phyloP scores from a whole-genome alignment of 2,113 vertebrate genomes.

The Etheostoma cragini region DNA sequence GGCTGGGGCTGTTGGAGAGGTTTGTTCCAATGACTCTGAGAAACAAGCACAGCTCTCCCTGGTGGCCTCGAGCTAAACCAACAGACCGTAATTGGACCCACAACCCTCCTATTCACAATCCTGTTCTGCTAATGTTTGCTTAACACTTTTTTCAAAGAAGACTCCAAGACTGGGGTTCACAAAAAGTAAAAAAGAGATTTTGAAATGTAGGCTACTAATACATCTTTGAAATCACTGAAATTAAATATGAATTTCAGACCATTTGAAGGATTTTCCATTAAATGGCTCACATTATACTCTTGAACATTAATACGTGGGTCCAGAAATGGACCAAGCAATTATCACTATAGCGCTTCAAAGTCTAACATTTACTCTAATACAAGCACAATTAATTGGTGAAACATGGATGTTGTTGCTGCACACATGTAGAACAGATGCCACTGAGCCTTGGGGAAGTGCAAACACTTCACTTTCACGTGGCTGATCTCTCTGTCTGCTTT shows the following conservation, averaged over 20 bases:
- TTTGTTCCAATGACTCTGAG: slow-evolving; percentile 50
- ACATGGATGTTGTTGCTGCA: slow-evolving; percentile 71
- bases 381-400: slow-evolving; percentile 78
- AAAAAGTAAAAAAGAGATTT: background rate
- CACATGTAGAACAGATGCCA: slow-evolving; percentile 81
- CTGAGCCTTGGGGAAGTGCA: slow-evolving; percentile 77
- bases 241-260: background rate
- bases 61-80: slow-evolving; percentile 71
- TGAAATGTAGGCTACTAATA: background rate
- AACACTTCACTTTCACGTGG: slow-evolving; percentile 73
- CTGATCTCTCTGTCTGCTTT: slow-evolving; percentile 73
- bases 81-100: slow-evolving; percentile 65
- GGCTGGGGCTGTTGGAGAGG: slow-evolving; percentile 23
- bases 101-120: slow-evolving; percentile 66
- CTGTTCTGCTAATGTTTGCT: slow-evolving; percentile 57
- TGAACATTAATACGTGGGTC: background rate
- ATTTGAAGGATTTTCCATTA: slow-evolving; percentile 4
- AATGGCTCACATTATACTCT: slow-evolving; percentile 1
- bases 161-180: background rate
- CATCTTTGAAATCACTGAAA: background rate
- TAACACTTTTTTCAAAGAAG: background rate
- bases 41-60: slow-evolving; percentile 77
- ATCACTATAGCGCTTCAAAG: slow-evolving; percentile 62
- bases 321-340: slow-evolving; percentile 54
- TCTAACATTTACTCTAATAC: slow-evolving; percentile 78